Conservation (phyloP, 2,888 invertebrate genomes). For the Drosophila nr. medialis region DNA sequence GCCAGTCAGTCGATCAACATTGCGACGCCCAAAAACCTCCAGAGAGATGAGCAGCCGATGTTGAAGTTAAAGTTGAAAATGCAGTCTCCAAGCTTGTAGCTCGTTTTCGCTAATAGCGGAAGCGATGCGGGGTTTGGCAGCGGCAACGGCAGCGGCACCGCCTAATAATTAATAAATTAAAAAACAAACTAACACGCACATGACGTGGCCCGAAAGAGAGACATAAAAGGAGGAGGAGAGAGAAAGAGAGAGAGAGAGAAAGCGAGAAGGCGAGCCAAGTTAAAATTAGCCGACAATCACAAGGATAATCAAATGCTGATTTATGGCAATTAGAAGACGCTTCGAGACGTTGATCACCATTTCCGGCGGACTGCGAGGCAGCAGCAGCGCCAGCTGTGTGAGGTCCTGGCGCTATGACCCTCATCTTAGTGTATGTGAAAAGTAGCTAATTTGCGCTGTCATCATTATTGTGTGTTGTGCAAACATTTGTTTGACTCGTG, state of each 20-base stretch:
- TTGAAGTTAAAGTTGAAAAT: background rate
- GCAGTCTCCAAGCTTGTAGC: slow-evolving; percentile 2
- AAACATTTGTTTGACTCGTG: slow-evolving; percentile 74
- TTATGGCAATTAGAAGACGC: slow-evolving; percentile 71
- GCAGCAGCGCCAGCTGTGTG: slow-evolving; percentile 71
- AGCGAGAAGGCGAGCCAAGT: background rate
- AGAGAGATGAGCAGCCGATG: slow-evolving; percentile 15
- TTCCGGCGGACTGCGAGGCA: slow-evolving; percentile 44
- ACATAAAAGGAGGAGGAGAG: background rate
- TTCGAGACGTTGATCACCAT: slow-evolving; percentile 34
- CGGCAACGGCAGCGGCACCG: slow-evolving; percentile 42
- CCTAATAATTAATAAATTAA: slow-evolving; percentile 79
- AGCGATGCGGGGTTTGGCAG: slow-evolving; percentile 54
- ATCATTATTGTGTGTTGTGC: slow-evolving; percentile 79
- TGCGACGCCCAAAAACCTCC: slow-evolving; percentile 29
- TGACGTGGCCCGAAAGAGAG: slow-evolving; percentile 37
- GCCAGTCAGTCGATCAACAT: slow-evolving; percentile 55
- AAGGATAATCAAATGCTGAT: slow-evolving; percentile 80
- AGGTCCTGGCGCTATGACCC: slow-evolving; percentile 71
- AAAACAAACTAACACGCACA: slow-evolving; percentile 73
- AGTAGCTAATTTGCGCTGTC: slow-evolving; percentile 79
- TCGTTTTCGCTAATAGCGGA: slow-evolving; percentile 73
- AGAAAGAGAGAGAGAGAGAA: background rate
- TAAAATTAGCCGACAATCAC: slow-evolving; percentile 28
- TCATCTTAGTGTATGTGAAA: slow-evolving; percentile 55